These are phyloP conservation scores for Pheosia gnoma DNA, from an alignment of 2,888 invertebrate genomes.

Conservation along the genomic window DNA sequence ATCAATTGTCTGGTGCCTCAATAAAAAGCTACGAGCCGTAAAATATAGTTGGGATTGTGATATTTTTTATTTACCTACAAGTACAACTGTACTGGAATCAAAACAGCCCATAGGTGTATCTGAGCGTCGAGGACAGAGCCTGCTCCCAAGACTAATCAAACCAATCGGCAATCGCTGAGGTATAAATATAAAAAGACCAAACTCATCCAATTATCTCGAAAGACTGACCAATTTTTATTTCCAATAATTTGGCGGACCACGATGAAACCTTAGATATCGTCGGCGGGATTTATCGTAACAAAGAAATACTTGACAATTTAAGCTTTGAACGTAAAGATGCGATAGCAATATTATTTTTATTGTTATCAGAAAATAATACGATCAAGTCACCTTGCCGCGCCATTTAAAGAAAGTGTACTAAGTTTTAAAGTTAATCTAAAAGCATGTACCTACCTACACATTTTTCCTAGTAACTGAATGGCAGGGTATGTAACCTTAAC, in stretches of 20 bases:
- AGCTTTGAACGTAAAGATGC: constrained; percentile 22
- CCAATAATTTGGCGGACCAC: constrained; percentile 22
- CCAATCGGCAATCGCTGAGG: not conserved
- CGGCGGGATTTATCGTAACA: constrained; percentile 20
- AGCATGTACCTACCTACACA: too few relatives aligned
- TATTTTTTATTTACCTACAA: too few relatives aligned
- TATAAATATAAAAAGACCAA: not conserved
- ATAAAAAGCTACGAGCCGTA: constrained; percentile 10
- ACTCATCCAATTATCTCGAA: constrained; percentile 20
- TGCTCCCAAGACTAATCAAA: constrained; percentile 10
- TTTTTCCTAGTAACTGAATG: too few relatives aligned
- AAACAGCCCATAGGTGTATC: too few relatives aligned
- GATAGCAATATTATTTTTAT: constrained; percentile 46
- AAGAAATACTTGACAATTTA: constrained; percentile 14
- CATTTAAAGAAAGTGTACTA: not conserved
- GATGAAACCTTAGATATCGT: constrained; percentile 14
- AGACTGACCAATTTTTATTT: constrained; percentile 18
- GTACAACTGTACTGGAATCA: too few relatives aligned
- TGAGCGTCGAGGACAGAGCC: too few relatives aligned
- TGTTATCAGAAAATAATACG: constrained; percentile 43
- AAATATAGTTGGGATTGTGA: not conserved
- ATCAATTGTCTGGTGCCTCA: constrained; percentile 28
- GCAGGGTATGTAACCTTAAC: too few relatives aligned
- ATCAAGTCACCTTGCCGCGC: constrained; percentile 39
- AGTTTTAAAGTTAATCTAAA: too few relatives aligned